Evolutionary conservation across 1,140 invertebrate genomes (phyloP).

Genomic region (Drosophila truncata): DNA sequence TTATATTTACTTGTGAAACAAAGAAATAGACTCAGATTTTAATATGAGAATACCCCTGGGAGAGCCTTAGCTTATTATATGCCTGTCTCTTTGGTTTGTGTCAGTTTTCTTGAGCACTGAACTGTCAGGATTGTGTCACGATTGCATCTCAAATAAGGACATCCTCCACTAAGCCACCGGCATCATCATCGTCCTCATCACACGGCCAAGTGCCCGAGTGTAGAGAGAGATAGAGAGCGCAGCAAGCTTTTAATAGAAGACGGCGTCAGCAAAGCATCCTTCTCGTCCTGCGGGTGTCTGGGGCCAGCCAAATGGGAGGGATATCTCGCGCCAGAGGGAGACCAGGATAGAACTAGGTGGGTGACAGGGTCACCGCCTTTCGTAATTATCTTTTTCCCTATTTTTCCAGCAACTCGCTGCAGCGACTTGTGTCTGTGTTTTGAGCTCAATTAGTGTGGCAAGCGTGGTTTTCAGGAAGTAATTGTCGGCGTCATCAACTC

Average conservation of each 20-base stretch:
- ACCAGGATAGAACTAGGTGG: slow-evolving; percentile 5
- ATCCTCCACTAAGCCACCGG: slow-evolving; percentile 2
- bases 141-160: slow-evolving; percentile 31
- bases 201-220: slow-evolving; percentile 23
- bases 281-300: slow-evolving; percentile 32
- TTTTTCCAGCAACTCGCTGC: slow-evolving; percentile 25
- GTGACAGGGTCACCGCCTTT: slow-evolving; percentile 25
- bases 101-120: slow-evolving; percentile 12
- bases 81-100: background rate
- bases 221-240: background rate
- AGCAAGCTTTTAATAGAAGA: slow-evolving; percentile 49
- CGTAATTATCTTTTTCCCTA: slow-evolving; percentile 33
- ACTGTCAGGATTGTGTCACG: slow-evolving; percentile 11
- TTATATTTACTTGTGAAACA: background rate
- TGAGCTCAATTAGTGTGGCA: slow-evolving; percentile 48
- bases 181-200: slow-evolving; percentile 8
- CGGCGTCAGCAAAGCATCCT: slow-evolving; percentile 47
- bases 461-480: slow-evolving; percentile 36
- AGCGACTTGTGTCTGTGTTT: slow-evolving; percentile 39
- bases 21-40: background rate
- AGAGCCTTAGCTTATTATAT: background rate
- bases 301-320: background rate
- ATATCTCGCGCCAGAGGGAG: background rate
- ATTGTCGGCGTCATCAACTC: slow-evolving; percentile 43
- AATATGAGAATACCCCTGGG: background rate